Evolutionary conservation across 2,797 vertebrate species (phyloP).

Genomic region (Phoeniculus purpureus): DNA sequence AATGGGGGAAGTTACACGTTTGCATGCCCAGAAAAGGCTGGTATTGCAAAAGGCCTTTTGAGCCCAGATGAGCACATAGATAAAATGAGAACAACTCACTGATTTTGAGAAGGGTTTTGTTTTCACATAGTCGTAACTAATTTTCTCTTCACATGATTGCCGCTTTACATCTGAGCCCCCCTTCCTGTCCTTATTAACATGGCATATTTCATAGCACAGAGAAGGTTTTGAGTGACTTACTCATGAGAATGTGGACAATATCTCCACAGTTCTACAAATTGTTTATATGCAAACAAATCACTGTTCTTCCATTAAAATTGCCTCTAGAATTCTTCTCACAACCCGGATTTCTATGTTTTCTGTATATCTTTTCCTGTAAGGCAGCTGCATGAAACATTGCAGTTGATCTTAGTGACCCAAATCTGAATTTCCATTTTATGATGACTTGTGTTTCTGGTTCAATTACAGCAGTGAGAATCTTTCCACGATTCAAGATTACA

Average conservation of each 20-base stretch:
- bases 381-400: not conserved
- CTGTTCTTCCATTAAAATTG: not conserved
- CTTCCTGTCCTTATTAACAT: not conserved
- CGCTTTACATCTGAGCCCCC: not conserved
- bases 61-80: not conserved
- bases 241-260: conserved; percentile 4
- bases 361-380: not conserved
- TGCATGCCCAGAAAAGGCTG: not conserved
- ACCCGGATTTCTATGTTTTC: not conserved
- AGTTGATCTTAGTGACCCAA: not conserved
- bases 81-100: conserved; percentile 1
- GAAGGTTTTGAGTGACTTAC: conserved; percentile 24
- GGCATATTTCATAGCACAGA: not conserved
- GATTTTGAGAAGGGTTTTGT: not conserved
- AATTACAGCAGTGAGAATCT: not conserved
- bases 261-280: not conserved
- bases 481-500: not conserved
- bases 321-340: not conserved
- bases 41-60: not conserved
- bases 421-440: conserved; percentile 25
- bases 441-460: not conserved
- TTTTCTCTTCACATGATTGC: not conserved
- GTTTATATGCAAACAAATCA: conserved; percentile 17
- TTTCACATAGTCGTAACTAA: not conserved
- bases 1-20: not conserved